A percentile compares a stretch with the other conserved stretches of the same genome.
phyloP scores from a whole-genome alignment of 1,140 invertebrate species.

The Dendrolimus punctatus region DNA sequence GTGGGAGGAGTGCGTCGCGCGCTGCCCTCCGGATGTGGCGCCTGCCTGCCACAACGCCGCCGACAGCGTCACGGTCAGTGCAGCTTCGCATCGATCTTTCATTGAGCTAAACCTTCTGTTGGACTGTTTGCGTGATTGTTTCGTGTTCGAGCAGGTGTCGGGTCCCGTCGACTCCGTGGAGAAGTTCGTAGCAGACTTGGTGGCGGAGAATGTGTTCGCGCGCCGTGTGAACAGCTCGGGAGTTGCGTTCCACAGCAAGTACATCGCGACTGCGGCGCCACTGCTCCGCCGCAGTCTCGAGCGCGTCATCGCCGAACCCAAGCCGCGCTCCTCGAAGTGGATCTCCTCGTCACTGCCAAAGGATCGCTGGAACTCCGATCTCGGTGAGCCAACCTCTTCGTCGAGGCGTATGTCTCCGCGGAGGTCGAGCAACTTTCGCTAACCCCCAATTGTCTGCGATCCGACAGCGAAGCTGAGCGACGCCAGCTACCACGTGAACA shows the following conservation, averaged over 20 bases:
- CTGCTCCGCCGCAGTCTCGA: slow-evolving; percentile 84
- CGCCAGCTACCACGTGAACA: slow-evolving; percentile 96
- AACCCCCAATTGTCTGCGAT: not conserved
- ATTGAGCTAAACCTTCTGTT: too few relatives aligned
- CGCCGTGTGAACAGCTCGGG: slow-evolving; percentile 91
- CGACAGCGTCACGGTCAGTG: slow-evolving; percentile 85
- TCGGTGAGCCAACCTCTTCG: slow-evolving; percentile 25
- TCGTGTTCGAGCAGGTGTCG: slow-evolving; percentile 79
- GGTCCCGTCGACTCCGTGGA: slow-evolving; percentile 82
- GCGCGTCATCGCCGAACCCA: slow-evolving; percentile 85
- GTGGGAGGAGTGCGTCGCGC: slow-evolving; percentile 86
- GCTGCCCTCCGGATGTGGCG: slow-evolving; percentile 83
- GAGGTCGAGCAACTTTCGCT: too few relatives aligned
- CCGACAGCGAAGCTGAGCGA: slow-evolving; percentile 85
- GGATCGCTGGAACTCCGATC: slow-evolving; percentile 77
- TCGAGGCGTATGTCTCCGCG: too few relatives aligned
- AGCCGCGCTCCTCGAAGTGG: slow-evolving; percentile 86
- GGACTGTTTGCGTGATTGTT: too few relatives aligned
- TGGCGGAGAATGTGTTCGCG: slow-evolving; percentile 87
- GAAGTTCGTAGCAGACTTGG: slow-evolving; percentile 84
- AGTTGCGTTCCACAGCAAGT: slow-evolving; percentile 95
- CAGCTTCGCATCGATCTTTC: too few relatives aligned
- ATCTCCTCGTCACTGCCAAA: slow-evolving; percentile 93
- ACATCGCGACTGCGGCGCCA: slow-evolving; percentile 88
- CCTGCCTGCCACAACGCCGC: slow-evolving; percentile 96